Evolutionary conservation across 1,140 invertebrate genomes (phyloP), one percentile per base, ranked within the genome.

Genomic region (Drosophila bifasciata): DNA sequence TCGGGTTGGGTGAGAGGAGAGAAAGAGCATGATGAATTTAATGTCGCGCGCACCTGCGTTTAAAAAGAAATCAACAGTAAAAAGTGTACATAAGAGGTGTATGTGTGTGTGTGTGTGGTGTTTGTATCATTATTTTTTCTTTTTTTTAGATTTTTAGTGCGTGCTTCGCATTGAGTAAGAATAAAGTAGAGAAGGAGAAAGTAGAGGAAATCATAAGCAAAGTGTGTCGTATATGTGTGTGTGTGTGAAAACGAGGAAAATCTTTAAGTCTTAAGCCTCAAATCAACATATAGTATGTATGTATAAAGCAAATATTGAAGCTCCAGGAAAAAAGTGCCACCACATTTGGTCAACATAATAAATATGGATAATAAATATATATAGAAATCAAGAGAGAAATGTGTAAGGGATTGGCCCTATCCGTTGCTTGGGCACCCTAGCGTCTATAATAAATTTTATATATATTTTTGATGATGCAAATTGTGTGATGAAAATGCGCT

Each of bases 11-110:
- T 64, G 67, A 80, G 46, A 84, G 39, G 46, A 84, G 39, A 69
- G 68, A 76, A 63, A 77, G 79, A 74, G 73, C 59, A 74, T 81
- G 69, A 73, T 81, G 74, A 72, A 83, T 71, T 71, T 75, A 66
- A 85, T 85, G 77, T 73, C 68, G 80, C 81, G 80, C 81, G 81
- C 64, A 86, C 77, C 80, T 85, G 80, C 81, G 68, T 77, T 88
- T 74, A 17, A 70, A 70, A 77, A 75, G 58, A 77, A 85, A 81
- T 86, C 58, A 81, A 86, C 70, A 68, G 48, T 70, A 74, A 85
- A 85, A 68, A 28, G 81, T 81, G 77, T 80, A 57, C 19, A 28
- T 21, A 45, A 40, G 62, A n/a, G n/a, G n/a, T n/a, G 62, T 46
- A 63, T 57, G 61, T 45, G 57, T 68, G 67, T 78, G 46, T 56